Percentiles rank a stretch among this genome's conserved stretches.
phyloP scores from a whole-genome alignment of 2,888 invertebrate genomes.

The Ophioninae sp. region DNA sequence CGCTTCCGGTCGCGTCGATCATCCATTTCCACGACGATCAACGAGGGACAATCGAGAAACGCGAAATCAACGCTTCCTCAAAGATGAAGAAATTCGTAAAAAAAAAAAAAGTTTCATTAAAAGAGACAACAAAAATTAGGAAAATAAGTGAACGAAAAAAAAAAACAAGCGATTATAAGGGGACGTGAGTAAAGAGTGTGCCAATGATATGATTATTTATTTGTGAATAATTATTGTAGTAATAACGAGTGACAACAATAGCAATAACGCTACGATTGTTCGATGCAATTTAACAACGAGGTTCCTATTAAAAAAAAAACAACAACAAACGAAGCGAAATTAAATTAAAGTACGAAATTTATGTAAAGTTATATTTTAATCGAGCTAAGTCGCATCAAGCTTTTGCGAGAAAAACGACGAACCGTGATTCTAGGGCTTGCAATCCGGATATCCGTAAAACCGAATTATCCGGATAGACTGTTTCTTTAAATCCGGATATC shows the following conservation, averaged over 20 bases:
- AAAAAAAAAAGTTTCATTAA: slow-evolving; percentile 1
- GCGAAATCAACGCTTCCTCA: background rate
- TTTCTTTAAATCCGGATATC: too few relatives aligned
- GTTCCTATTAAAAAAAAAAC: slow-evolving; percentile 54
- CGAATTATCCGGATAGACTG: too few relatives aligned
- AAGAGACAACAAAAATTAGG: too few relatives aligned
- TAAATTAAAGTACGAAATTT: slow-evolving; percentile 48
- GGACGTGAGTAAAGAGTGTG: slow-evolving; percentile 31
- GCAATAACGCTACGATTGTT: slow-evolving; percentile 25
- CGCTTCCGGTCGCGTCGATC: background rate
- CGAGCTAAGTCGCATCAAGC: slow-evolving; percentile 4
- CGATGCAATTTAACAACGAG: slow-evolving; percentile 40
- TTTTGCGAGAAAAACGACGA: too few relatives aligned
- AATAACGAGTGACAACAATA: slow-evolving; percentile 20
- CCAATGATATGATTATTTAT: slow-evolving; percentile 52
- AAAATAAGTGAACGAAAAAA: slow-evolving; percentile 19
- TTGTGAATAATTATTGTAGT: slow-evolving; percentile 19
- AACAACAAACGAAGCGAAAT: too few relatives aligned
- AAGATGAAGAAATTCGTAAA: background rate
- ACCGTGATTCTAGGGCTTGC: too few relatives aligned
- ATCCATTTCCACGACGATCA: slow-evolving; percentile 17
- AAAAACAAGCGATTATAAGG: background rate
- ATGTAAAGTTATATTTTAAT: background rate
- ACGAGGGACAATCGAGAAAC: slow-evolving; percentile 32
- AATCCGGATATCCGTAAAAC: too few relatives aligned